Evolutionary conservation across 2,888 invertebrate genomes (phyloP), one percentile per base, ranked within the genome.

Genomic region (Epinotia bilunana): DNA sequence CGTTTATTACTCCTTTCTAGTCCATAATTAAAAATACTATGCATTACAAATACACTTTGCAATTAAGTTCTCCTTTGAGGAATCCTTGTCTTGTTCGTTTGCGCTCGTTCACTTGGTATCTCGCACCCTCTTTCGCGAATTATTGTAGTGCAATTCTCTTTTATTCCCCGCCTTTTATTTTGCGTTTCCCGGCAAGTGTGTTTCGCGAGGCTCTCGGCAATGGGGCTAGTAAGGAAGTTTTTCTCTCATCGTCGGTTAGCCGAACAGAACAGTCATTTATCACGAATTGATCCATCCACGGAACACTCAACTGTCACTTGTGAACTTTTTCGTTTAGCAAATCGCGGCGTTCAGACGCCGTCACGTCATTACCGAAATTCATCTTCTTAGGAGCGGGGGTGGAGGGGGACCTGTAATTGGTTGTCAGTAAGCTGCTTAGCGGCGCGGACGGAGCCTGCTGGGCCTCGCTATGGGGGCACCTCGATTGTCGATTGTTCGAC

Each of bases 291-390:
- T 90, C 89, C 87, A 86, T 88, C 86, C 78, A 84, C 79, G 78
- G 79, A 84, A 86, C 83, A 85, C 82, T 81, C 82, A 81, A 85
- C 87, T 90, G 89, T 87, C 90, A 86, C 83, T 88, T 82, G 83
- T 82, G 83, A 87, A 89, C 86, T 89, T 88, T 90, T 88, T 88
- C 87, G 88, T 87, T 90, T 87, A 88, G 81, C 81, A 85, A 85
- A 86, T 85, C 83, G 83, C 79, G 80, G 78, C 81, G 81, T 81
- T 79, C 73, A 77, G 77, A 73, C 77, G 77, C 58, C 74, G 76
- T 81, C 83, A 80, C 80, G 85, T 82, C 86, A 83, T 87, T 88
- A 84, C 80, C 79, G 80, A 83, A 86, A 84, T 85, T 84, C 82
- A 80, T 84, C 82, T 79, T 78, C 80, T 78, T 78, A 74, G 71